Evolutionary conservation across 2,113 vertebrate genomes (phyloP), one percentile per base, ranked within the genome.

Genomic region (Clarias macrocephalus): DNA sequence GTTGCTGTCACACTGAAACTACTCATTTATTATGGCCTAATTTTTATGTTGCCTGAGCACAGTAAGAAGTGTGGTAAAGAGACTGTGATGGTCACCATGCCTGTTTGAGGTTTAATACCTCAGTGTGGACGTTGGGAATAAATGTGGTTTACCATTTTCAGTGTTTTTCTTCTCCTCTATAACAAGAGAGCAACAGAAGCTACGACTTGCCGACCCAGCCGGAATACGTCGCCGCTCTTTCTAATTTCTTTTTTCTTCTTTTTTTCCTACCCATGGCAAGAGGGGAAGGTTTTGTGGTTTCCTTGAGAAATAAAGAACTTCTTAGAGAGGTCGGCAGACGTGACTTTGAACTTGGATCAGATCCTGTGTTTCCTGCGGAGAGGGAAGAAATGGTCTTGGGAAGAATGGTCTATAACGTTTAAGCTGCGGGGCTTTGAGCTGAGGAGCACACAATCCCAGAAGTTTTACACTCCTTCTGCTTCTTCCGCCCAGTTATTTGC

Each of bases 291-390:
- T 92, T 93, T 95, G 93, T 91, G 92, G 93, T 95, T 96, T 94
- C 95, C 93, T 88, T 92, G 92, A 91, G 95, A 96, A 97, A 97
- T 95, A 97, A 97, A 97, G 95, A 95, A 91, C 94, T 95, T 97
- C 94, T 96, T 94, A 93, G 94, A 94, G 93, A 92, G 94, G 95
- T 96, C 94, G 95, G 96, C 94, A 94, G 93, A 96, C 95, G 94
- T 96, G 96, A 97, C 98, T 99, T 99, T 99, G 98, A 99, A 99
- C 97, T 98, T 99, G 97, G 97, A 97, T 97, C 96, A 96, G 96
- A 95, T 96, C 94, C 94, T 96, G 93, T 93, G 95, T 94, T 95
- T 97, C 97, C 97, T 95, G 97, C 94, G 92, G 97, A 92, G 98
- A 96, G 94, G 94, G 95, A 91, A 94, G 96, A 95, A 95, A 94